Percentiles rank a stretch among this genome's conserved stretches.
These are phyloP conservation scores for Nothocercus nigrocapillus DNA, from an alignment of 2,113 vertebrate genomes.

Conservation along the genomic window DNA sequence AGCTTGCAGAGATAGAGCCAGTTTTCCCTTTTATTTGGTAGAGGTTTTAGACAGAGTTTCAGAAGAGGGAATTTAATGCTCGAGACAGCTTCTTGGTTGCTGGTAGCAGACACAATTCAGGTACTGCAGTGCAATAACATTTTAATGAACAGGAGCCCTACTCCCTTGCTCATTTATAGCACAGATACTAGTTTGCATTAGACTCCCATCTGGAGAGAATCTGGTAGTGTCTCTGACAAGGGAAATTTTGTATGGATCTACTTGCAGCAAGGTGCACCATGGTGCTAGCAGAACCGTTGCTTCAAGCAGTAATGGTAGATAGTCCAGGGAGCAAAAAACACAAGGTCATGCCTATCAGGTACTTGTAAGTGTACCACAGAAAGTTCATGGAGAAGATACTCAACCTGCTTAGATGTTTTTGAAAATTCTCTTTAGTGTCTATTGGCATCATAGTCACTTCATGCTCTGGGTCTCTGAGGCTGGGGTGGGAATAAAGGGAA, in stretches of 20 bases:
- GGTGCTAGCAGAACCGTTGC: rapidly evolving
- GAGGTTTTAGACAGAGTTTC: background rate
- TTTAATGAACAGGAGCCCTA: background rate
- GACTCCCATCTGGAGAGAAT: background rate
- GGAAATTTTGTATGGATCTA: background rate
- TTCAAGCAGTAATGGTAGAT: background rate
- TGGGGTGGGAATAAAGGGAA: background rate
- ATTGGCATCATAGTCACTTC: background rate
- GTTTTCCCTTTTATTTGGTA: background rate
- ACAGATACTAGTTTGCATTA: background rate
- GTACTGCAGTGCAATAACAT: background rate
- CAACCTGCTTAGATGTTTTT: background rate
- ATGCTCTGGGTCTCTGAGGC: background rate
- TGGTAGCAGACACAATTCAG: background rate
- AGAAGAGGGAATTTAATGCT: background rate
- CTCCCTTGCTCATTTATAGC: background rate
- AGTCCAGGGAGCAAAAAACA: background rate
- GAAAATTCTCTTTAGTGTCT: background rate
- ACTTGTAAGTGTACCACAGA: background rate
- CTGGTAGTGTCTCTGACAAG: background rate
- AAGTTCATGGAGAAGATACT: background rate
- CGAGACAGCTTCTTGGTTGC: background rate
- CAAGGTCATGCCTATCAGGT: background rate
- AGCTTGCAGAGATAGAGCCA: background rate
- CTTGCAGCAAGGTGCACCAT: background rate